Percentiles rank a stretch among this genome's conserved stretches.
Conservation (phyloP, 2,797 vertebrate species). For the Ambastaia sidthimunki region DNA sequence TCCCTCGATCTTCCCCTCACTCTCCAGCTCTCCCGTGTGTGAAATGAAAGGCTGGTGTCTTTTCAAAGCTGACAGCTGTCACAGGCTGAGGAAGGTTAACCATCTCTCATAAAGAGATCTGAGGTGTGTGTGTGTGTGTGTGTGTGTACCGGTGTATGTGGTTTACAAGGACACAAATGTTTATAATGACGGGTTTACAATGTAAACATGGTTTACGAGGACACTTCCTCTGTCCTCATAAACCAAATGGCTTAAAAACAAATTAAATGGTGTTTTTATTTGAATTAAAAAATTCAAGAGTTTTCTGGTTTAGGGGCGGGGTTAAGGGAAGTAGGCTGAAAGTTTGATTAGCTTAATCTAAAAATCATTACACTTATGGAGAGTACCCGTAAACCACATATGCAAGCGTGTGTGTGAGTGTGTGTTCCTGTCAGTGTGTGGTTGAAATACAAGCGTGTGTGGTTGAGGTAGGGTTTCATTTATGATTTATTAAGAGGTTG, state of each 20-base stretch:
- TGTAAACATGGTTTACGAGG: too few species aligned
- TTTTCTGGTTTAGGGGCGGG: too few species aligned
- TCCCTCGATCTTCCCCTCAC: conserved; percentile 36
- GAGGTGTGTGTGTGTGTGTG: conserved; percentile 33
- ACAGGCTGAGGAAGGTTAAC: conserved; percentile 54
- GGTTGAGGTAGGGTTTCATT: not conserved
- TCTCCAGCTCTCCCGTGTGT: conserved; percentile 41
- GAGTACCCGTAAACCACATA: too few species aligned
- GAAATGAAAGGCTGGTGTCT: conserved; percentile 59
- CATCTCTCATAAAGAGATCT: conserved; percentile 48
- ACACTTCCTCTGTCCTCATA: too few species aligned
- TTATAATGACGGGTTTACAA: too few species aligned
- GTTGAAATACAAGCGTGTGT: conserved; percentile 6
- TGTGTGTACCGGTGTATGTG: conserved; percentile 5
- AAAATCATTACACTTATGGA: too few species aligned
- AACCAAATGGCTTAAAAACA: too few species aligned
- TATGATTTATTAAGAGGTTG: not conserved
- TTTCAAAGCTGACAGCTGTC: conserved; percentile 61
- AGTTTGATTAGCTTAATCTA: too few species aligned
- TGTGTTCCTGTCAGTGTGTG: conserved; percentile 8
- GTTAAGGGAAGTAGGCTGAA: too few species aligned
- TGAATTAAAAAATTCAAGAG: too few species aligned
- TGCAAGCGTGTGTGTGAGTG: conserved; percentile 4
- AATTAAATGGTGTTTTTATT: too few species aligned
- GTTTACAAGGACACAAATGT: not conserved